Conservation (phyloP, 1,140 invertebrate genomes). For the Amphibalanus amphitrite region DNA sequence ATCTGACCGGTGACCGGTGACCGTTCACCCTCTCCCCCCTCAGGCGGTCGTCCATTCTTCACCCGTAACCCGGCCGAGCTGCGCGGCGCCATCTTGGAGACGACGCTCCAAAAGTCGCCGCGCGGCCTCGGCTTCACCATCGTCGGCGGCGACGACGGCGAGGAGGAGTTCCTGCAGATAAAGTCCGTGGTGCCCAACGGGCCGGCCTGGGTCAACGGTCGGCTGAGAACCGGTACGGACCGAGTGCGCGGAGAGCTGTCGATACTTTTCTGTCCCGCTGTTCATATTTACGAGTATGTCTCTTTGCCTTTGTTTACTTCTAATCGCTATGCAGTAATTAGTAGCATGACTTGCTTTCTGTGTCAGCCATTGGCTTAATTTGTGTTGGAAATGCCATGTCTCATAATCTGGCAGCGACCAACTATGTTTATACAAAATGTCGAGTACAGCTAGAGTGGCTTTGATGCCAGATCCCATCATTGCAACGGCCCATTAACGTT, state of each 20-base stretch:
- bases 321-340: background rate
- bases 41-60: slow-evolving; percentile 34
- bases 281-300: background rate
- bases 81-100: slow-evolving; percentile 48
- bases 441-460: no score
- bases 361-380: no score
- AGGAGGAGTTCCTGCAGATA: slow-evolving; percentile 78
- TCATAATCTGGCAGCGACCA: no score
- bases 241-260: no score
- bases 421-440: no score
- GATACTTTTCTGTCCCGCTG: no score
- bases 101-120: slow-evolving; percentile 67
- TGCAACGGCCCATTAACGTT: no score
- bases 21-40: no score
- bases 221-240: slow-evolving; percentile 45
- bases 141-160: slow-evolving; percentile 59
- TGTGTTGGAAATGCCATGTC: no score
- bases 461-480: no score
- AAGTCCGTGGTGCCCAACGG: slow-evolving; percentile 93
- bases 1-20: background rate
- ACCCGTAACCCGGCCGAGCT: slow-evolving; percentile 70
- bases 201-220: slow-evolving; percentile 85
- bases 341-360: no score
- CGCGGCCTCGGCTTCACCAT: slow-evolving; percentile 93
- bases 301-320: background rate